phyloP scores from a whole-genome alignment of 1,140 invertebrate species.

The Adelges cooleyi region DNA sequence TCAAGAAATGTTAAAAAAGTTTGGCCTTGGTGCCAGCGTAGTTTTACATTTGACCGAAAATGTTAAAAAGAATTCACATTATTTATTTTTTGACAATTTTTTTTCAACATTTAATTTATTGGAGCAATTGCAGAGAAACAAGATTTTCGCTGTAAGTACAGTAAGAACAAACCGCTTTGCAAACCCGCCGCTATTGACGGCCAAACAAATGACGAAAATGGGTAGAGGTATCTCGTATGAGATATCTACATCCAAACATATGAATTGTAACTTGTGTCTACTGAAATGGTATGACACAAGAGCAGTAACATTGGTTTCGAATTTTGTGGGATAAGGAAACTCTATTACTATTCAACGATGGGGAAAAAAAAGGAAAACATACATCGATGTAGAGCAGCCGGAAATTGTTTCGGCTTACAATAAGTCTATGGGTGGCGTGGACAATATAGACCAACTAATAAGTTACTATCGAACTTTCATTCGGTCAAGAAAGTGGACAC shows the following conservation, averaged over 20 bases:
- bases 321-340: constrained; percentile 29
- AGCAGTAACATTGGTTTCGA: constrained; percentile 24
- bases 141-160: constrained; percentile 29
- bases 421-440: background rate
- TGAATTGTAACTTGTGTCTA: constrained; percentile 23
- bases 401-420: background rate
- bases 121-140: constrained; percentile 6
- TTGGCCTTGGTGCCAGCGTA: too few relatives aligned
- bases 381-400: background rate
- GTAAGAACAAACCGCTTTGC: constrained; percentile 26
- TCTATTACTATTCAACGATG: constrained; percentile 32
- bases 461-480: constrained; percentile 1
- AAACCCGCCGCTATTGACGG: constrained; percentile 14
- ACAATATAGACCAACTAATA: background rate
- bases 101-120: too few relatives aligned
- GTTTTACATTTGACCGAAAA: too few relatives aligned
- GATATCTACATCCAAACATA: background rate
- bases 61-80: constrained; percentile 29
- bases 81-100: constrained; percentile 28
- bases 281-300: constrained; percentile 32
- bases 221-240: constrained; percentile 14
- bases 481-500: background rate
- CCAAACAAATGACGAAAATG: constrained; percentile 20
- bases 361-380: constrained; percentile 35
- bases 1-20: too few relatives aligned